Percentiles rank a stretch among this genome's conserved stretches.
Evolutionary conservation across 2,888 invertebrate species (phyloP).

Genomic region (Margaritifera margaritifera): DNA sequence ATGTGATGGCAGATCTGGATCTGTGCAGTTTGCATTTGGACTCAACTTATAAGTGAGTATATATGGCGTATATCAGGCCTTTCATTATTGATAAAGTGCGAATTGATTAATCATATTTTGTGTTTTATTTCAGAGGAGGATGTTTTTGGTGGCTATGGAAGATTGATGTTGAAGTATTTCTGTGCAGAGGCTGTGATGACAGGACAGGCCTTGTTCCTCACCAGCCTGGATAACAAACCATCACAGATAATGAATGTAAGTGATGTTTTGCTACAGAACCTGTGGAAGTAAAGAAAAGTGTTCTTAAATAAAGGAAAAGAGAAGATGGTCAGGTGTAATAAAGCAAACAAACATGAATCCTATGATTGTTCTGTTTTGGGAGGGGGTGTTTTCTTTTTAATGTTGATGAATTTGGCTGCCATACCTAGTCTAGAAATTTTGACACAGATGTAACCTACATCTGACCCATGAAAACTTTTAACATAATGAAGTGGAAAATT

Average conservation of each 20-base stretch:
- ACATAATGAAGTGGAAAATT: too few relatives aligned
- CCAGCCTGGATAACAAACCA: slow-evolving; percentile 74
- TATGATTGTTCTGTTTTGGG: not conserved
- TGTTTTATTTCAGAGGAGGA: slow-evolving; percentile 85
- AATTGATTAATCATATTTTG: slow-evolving; percentile 1
- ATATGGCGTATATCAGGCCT: too few relatives aligned
- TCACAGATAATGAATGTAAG: slow-evolving; percentile 55
- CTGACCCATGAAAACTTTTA: too few relatives aligned
- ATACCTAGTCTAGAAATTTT: too few relatives aligned
- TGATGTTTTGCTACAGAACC: not conserved
- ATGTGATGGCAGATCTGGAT: too few relatives aligned
- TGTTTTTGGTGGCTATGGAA: slow-evolving; percentile 83
- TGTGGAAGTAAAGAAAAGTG: not conserved
- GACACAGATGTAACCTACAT: too few relatives aligned
- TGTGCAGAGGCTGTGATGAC: slow-evolving; percentile 89
- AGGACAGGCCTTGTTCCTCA: slow-evolving; percentile 83
- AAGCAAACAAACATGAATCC: too few relatives aligned
- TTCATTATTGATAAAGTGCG: not conserved
- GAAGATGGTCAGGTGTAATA: not conserved
- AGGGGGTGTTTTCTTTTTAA: too few relatives aligned
- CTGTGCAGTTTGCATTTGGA: too few relatives aligned
- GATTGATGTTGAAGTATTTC: slow-evolving; percentile 87
- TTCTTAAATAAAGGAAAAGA: not conserved
- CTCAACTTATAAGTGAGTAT: too few relatives aligned
- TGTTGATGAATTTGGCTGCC: too few relatives aligned